These are phyloP conservation scores for Magallana nippona DNA, from an alignment of 2,888 invertebrate genomes.

Conservation along the genomic window DNA sequence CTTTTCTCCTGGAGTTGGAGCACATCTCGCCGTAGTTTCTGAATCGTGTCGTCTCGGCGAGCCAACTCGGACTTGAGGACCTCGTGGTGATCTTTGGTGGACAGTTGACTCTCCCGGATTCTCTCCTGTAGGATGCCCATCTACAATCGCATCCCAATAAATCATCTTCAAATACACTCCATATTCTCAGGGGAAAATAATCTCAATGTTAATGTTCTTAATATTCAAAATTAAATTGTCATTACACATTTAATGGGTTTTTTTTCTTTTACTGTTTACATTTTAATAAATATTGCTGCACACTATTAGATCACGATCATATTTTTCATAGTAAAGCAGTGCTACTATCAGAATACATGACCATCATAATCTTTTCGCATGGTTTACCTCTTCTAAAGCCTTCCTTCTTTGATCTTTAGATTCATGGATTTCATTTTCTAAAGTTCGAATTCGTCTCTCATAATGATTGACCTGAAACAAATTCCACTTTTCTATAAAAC, in stretches of 20 bases:
- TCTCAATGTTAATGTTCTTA: too few relatives aligned
- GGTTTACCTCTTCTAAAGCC: constrained; percentile 44
- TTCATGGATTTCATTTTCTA: constrained; percentile 73
- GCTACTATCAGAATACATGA: too few relatives aligned
- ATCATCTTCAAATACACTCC: too few relatives aligned
- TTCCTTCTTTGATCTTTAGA: constrained; percentile 73
- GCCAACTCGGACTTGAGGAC: constrained; percentile 76
- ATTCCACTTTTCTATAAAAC: neutral
- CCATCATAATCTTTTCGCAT: too few relatives aligned
- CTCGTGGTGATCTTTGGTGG: constrained; percentile 75
- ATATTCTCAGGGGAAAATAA: too few relatives aligned
- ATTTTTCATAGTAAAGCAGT: too few relatives aligned
- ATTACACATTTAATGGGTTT: too few relatives aligned
- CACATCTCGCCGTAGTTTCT: constrained; percentile 76
- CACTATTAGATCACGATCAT: too few relatives aligned
- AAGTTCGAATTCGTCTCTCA: constrained; percentile 72
- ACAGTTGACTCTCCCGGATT: constrained; percentile 72
- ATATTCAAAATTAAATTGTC: too few relatives aligned
- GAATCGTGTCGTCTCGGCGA: constrained; percentile 77
- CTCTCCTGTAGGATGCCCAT: constrained; percentile 73
- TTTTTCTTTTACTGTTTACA: too few relatives aligned
- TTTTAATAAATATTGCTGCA: too few relatives aligned
- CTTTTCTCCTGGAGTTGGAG: constrained; percentile 76
- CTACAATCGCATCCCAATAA: constrained; percentile 47
- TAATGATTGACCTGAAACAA: constrained; percentile 72